Evolutionary conservation across 2,797 vertebrate genomes (phyloP), one percentile per base, ranked within the genome.

Genomic region (Phrynocephalus vlangalii): DNA sequence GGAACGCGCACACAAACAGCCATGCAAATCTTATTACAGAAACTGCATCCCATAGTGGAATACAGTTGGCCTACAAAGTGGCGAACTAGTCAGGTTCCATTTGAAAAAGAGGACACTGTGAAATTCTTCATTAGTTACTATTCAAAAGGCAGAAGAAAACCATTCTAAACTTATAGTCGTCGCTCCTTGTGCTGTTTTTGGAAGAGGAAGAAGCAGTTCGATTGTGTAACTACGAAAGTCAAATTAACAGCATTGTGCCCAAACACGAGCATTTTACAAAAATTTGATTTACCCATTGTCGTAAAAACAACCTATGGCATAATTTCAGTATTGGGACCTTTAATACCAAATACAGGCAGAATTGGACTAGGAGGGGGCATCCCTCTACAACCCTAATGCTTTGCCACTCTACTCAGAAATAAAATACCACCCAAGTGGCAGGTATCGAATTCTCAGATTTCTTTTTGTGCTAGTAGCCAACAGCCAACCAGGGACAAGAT

Each of bases 381-480:
- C 52, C 52, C 30, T 13, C 75, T 82, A 71, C 30, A 84, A 38
- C 88, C 71, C 91, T 87, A 93, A 79, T 0, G 0, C 72, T 84
- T 0, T 80, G 22, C 82, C 93, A 90, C 88, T 86, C 48, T 0
- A 18, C 70, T 67, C 78, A 85, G 88, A 91, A 92, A 91, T 86
- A 93, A 95, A 89, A 88, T 93, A 87, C 81, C 89, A 92, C 82
- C 38, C 88, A 84, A 79, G 88, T 89, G 94, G 87, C 78, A 91
- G 84, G 67, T 87, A 93, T 92, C 91, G 94, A 92, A 94, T 88
- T 89, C n/a, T 88, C 90, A 79, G 52, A 56, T 88, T 93, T 50
- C 33, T 91, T 94, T 90, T 87, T 92, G 71, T 90, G 88, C 89
- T 93, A 86, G n/a, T 0, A 79, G 84, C 70, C 81, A 92, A 87